These are phyloP conservation scores for Coelinius sp. DNA, from an alignment of 2,888 invertebrate genomes.

Conservation along the genomic window DNA sequence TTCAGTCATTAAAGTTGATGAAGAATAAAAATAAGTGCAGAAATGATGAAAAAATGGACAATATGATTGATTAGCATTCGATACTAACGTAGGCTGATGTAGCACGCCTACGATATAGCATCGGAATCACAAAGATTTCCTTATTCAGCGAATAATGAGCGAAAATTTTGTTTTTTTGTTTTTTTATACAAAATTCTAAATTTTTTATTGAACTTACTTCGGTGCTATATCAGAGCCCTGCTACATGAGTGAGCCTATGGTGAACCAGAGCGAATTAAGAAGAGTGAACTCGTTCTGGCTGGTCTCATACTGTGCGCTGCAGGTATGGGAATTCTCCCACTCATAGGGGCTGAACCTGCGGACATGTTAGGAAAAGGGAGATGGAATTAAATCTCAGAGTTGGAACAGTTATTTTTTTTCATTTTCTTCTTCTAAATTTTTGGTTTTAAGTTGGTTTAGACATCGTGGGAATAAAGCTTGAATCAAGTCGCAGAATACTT, in stretches of 20 bases:
- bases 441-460: too few relatives aligned
- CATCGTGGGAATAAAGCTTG: too few relatives aligned
- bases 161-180: neutral
- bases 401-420: conserved; percentile 29
- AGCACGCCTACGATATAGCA: conserved; percentile 69
- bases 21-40: neutral
- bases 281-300: conserved; percentile 93
- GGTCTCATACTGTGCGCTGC: conserved; percentile 87
- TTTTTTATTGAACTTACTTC: conserved; percentile 78
- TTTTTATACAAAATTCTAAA: neutral
- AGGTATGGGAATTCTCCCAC: conserved; percentile 91
- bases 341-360: conserved; percentile 93
- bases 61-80: neutral
- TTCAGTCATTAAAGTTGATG: neutral
- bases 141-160: conserved; percentile 1
- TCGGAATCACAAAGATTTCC: conserved; percentile 41
- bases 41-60: neutral
- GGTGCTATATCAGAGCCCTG: conserved; percentile 94
- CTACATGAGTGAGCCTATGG: conserved; percentile 93
- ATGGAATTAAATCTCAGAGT: conserved; percentile 60
- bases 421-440: neutral
- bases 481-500: too few relatives aligned
- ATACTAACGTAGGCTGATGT: conserved; percentile 54
- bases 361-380: conserved; percentile 67
- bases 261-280: conserved; percentile 95